Base-by-base conservation (phyloP, 1,140 invertebrate genomes). In the Papilio glaucus region DNA sequence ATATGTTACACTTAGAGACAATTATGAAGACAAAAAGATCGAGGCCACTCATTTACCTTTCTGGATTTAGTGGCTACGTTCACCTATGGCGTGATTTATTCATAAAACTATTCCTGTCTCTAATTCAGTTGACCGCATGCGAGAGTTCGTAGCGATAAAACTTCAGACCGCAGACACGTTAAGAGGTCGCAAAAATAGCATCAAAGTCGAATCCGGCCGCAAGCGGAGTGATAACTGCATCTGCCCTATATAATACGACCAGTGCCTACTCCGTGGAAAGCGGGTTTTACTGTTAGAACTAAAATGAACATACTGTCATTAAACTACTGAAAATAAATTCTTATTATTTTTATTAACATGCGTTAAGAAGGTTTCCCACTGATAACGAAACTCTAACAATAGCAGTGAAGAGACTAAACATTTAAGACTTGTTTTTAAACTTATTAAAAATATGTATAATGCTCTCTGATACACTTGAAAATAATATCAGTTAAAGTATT, bases 131-230 rank as follows among this genome's bases (percentile, higher is more conserved):
- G 62, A 77, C 82, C 78, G 72, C 78, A 79, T 79, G 67, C 65
- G 75, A 82, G 76, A 81, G 75, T 80, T 73, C 68, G 68, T 72
- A 73, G 72, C 75, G 76, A 84, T 85, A 83, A 87, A 87, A 81
- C 72, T 79, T 60, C 75, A 75, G 73, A 89, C 87, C 88, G 84
- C 86, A 89, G 80, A 85, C 86, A 84, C 81, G 83, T 84, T 80
- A 86, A 85, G 82, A 75, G 78, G 80, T 85, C 83, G 84, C 84
- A 81, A 87, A 91, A 90, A 90, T 92, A 90, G 87, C 86, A 88
- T 88, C 85, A 86, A 87, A 85, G 81, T 72, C 77, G 75, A 80
- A 75, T 77, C 77, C 77, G 77, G 76, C 76, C 77, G 71, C 77
- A 76, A 68, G 71, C 67, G 72, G 65, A 75, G 78, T 78, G 79